Percentiles rank a stretch among this genome's conserved stretches.
Conservation (phyloP, 2,797 vertebrate species). For the Danio jaintianensis region DNA sequence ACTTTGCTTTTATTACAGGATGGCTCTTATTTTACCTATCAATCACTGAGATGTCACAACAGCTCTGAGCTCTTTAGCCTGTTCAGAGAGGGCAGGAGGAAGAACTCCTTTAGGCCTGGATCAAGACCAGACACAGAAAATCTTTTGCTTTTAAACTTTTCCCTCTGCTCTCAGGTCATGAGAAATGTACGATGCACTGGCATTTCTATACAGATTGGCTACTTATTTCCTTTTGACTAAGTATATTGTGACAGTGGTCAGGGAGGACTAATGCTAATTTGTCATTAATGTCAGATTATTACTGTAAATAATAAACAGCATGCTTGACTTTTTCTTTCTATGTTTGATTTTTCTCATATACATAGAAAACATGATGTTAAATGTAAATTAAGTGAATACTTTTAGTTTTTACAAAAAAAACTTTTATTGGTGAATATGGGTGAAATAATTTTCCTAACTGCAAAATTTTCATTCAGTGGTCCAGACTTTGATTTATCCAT, state of each 20-base stretch:
- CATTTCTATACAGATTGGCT: not conserved
- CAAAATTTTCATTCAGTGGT: too few species aligned
- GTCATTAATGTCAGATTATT: too few species aligned
- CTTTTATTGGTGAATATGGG: too few species aligned
- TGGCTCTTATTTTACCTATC: conserved; percentile 75
- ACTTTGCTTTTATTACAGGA: conserved; percentile 76
- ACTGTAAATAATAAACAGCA: too few species aligned
- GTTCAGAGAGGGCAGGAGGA: conserved; percentile 38
- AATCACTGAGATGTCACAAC: conserved; percentile 66
- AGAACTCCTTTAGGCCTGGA: conserved; percentile 42
- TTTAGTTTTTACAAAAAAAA: too few species aligned
- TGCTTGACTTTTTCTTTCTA: too few species aligned
- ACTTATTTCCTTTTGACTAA: too few species aligned
- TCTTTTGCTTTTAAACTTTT: conserved; percentile 10
- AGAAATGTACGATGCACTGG: not conserved
- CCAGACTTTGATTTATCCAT: too few species aligned
- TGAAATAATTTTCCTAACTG: too few species aligned
- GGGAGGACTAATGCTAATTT: too few species aligned
- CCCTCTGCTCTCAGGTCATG: not conserved
- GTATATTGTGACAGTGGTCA: too few species aligned
- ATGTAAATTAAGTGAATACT: too few species aligned
- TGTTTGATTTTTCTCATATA: not conserved
- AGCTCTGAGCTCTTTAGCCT: conserved; percentile 58
- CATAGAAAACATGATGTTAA: not conserved
- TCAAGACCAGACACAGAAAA: conserved; percentile 55